phyloP scores from a whole-genome alignment of 2,888 invertebrate species.

The Conomelus anceps region DNA sequence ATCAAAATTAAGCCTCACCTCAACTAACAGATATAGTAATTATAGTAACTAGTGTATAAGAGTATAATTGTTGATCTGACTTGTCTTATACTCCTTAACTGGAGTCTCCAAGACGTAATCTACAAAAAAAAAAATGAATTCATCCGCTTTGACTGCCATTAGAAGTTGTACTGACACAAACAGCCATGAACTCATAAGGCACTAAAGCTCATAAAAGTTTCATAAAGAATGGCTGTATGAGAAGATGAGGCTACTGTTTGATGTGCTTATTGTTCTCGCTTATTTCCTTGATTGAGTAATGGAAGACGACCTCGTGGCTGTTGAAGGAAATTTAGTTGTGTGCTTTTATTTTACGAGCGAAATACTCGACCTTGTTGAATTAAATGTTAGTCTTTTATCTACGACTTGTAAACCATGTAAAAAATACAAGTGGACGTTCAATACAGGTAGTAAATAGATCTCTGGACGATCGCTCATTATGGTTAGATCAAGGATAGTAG shows the following conservation, averaged over 20 bases:
- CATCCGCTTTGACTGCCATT: too few species aligned
- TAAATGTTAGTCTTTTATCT: neutral
- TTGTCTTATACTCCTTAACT: too few species aligned
- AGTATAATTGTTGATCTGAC: too few species aligned
- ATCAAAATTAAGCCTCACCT: too few species aligned
- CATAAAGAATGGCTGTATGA: too few species aligned
- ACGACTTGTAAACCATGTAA: too few species aligned
- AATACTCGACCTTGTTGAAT: neutral
- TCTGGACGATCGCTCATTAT: neutral
- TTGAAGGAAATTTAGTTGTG: neutral
- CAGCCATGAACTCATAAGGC: neutral
- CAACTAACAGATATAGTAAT: too few species aligned
- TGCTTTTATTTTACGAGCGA: neutral
- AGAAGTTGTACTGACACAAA: neutral
- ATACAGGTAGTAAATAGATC: neutral
- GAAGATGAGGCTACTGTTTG: neutral
- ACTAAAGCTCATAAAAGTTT: neutral
- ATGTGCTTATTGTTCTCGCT: neutral
- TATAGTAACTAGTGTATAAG: too few species aligned
- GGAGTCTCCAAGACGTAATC: too few species aligned
- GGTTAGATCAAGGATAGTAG: neutral
- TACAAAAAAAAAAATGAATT: too few species aligned
- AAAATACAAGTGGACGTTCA: neutral
- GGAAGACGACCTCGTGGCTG: neutral
- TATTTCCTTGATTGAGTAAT: neutral